A percentile compares a stretch with the other conserved stretches of the same genome.
phyloP scores from a whole-genome alignment of 30 jellyfish, hydroid and myxozoan genomes.

The Aurelia sp. region DNA sequence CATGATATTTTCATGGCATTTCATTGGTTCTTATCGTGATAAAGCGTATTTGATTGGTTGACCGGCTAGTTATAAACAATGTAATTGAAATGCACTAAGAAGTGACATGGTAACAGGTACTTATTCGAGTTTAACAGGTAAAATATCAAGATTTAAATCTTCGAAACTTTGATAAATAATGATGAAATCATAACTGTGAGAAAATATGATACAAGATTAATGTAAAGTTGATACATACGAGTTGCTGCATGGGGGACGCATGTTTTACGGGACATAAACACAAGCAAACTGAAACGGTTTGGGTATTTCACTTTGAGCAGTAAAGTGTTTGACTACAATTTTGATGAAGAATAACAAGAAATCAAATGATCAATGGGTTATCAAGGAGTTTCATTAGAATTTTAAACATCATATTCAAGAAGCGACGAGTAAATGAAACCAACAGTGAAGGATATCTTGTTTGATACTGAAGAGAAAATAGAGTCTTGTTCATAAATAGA shows the following conservation, averaged over 20 bases:
- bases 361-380: too few relatives aligned
- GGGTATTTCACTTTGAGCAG: neutral
- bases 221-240: neutral
- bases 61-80: conserved; percentile 7
- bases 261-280: neutral
- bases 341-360: too few relatives aligned
- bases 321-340: too few relatives aligned
- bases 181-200: neutral
- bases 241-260: too few relatives aligned
- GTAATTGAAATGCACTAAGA: conserved; percentile 35
- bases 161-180: neutral
- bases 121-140: conserved; percentile 13
- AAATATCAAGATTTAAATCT: neutral
- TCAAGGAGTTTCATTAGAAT: too few relatives aligned
- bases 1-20: neutral
- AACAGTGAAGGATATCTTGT: too few relatives aligned
- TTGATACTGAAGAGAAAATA: too few relatives aligned
- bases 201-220: too few relatives aligned
- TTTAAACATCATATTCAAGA: too few relatives aligned
- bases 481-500: too few relatives aligned
- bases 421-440: too few relatives aligned
- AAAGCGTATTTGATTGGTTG: neutral
- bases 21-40: neutral
- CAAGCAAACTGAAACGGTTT: neutral
- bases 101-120: conserved; percentile 25